These are phyloP conservation scores for Rhodinocichla rosea DNA, from an alignment of 2,113 vertebrate genomes.

Conservation along the genomic window DNA sequence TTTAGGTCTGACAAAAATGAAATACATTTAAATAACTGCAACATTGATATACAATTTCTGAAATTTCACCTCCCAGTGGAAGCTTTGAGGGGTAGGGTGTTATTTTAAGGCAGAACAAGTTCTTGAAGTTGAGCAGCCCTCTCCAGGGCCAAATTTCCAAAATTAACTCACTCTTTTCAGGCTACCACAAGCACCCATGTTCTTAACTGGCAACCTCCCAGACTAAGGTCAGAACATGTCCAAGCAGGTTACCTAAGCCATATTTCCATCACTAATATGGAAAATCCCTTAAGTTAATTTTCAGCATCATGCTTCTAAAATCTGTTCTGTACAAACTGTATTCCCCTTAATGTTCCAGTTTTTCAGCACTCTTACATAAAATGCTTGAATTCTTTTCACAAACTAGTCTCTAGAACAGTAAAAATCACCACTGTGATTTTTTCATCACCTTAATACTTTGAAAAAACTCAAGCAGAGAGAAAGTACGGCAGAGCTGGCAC, in stretches of 20 bases:
- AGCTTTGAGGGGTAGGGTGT: background rate
- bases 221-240: background rate
- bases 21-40: background rate
- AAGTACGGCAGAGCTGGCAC: background rate
- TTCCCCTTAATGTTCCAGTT: background rate
- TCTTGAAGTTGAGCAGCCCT: background rate
- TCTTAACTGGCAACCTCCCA: background rate
- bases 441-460: background rate
- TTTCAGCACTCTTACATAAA: background rate
- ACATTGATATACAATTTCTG: background rate
- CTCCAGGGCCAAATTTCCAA: background rate
- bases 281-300: background rate
- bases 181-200: background rate
- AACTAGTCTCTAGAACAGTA: background rate
- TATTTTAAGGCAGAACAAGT: background rate
- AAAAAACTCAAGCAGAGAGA: background rate
- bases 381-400: background rate
- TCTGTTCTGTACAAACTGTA: background rate
- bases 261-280: background rate
- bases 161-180: background rate
- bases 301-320: background rate
- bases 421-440: background rate
- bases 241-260: background rate
- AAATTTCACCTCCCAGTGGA: background rate
- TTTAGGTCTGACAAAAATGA: background rate